Percentiles rank a stretch among this genome's conserved stretches.
phyloP scores from a whole-genome alignment of 2,888 invertebrate genomes.

The Holacanthella duospinosa region DNA sequence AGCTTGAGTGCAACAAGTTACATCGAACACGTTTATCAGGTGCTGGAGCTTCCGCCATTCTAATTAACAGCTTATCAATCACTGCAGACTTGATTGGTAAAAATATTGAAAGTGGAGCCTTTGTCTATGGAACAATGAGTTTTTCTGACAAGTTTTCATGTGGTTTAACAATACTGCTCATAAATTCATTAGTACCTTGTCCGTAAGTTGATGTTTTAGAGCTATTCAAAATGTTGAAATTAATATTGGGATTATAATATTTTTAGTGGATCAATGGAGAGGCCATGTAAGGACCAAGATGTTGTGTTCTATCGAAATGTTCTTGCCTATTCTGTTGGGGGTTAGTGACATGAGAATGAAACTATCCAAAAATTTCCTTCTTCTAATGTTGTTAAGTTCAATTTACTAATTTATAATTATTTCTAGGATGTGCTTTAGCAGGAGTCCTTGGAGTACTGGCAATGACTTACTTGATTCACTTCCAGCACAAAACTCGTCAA shows the following conservation, averaged over 20 bases:
- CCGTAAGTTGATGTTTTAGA: constrained; percentile 19
- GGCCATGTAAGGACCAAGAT: background rate
- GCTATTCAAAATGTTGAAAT: background rate
- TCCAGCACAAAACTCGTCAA: background rate
- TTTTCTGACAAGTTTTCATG: constrained; percentile 86
- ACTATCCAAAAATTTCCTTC: too few relatives aligned
- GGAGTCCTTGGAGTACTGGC: constrained; percentile 22
- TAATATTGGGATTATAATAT: background rate
- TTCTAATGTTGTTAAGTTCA: too few relatives aligned
- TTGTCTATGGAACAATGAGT: constrained; percentile 85
- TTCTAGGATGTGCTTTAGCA: constrained; percentile 26
- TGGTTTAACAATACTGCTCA: constrained; percentile 61
- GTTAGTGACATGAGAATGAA: too few relatives aligned
- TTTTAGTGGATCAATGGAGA: background rate
- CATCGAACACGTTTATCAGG: constrained; percentile 43
- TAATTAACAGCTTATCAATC: constrained; percentile 77
- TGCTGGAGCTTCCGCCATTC: constrained; percentile 69
- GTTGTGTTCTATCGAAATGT: constrained; percentile 18
- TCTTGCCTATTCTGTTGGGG: constrained; percentile 26
- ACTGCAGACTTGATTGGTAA: constrained; percentile 81
- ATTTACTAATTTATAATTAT: constrained; percentile 4
- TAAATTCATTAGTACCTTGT: constrained; percentile 30
- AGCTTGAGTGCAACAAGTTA: background rate
- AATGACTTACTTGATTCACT: constrained; percentile 16
- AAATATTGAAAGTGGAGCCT: constrained; percentile 75